Percentiles rank a stretch among this genome's conserved stretches.
phyloP scores from a whole-genome alignment of 2,113 vertebrate species.

The Muntiacus reevesi region DNA sequence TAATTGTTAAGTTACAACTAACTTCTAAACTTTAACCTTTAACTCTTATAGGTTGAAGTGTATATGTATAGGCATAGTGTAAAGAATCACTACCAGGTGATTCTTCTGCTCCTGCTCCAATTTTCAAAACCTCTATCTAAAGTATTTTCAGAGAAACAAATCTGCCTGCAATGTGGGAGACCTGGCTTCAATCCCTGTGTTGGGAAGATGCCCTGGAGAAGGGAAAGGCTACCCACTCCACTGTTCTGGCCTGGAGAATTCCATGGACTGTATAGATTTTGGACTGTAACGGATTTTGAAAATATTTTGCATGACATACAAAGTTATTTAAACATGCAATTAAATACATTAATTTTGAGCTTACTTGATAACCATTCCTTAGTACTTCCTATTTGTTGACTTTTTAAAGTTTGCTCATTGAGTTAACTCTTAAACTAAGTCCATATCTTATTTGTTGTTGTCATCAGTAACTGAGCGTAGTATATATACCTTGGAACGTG shows the following conservation, averaged over 20 bases:
- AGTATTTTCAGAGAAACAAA: neutral
- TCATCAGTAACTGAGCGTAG: conserved; percentile 70
- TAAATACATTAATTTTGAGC: neutral
- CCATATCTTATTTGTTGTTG: neutral
- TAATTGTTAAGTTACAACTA: neutral
- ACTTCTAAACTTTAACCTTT: neutral
- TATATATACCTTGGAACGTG: conserved; percentile 88
- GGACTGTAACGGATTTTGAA: neutral
- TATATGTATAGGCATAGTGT: neutral
- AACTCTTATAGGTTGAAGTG: neutral
- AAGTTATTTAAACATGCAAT: neutral
- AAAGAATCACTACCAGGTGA: neutral
- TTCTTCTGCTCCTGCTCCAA: neutral
- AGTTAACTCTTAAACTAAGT: neutral
- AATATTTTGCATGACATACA: neutral
- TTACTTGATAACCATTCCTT: neutral
- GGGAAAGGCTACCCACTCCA: neutral
- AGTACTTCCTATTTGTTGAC: neutral
- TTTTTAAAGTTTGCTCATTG: neutral
- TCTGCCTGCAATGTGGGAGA: neutral
- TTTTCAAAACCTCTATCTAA: neutral
- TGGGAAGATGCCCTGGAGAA: neutral
- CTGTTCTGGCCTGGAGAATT: neutral
- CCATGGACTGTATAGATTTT: neutral
- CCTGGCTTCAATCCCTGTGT: neutral